A percentile compares a stretch with the other conserved stretches of the same genome.
These are phyloP conservation scores for Clangula hyemalis DNA, from an alignment of 2,797 vertebrate genomes.

Conservation along the genomic window DNA sequence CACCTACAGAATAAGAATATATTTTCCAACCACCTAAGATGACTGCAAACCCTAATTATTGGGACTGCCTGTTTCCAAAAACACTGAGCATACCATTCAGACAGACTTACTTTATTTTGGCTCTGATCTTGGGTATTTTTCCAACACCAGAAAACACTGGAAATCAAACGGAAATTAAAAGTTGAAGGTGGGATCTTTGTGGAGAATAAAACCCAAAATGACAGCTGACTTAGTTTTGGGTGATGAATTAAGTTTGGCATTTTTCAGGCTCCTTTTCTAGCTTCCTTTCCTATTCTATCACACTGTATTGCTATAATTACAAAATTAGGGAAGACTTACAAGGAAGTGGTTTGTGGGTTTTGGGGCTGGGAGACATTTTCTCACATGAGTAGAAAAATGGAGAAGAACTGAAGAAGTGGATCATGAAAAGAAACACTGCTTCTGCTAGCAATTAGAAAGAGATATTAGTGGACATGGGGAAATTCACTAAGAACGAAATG, in stretches of 20 bases:
- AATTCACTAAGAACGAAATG: not conserved
- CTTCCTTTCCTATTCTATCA: not conserved
- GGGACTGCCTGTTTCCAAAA: not conserved
- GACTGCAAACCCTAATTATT: not conserved
- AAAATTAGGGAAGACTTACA: not conserved
- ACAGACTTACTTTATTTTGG: conserved; percentile 23
- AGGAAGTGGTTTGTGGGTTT: not conserved
- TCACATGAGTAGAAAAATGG: not conserved
- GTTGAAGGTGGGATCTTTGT: not conserved
- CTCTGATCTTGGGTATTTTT: not conserved
- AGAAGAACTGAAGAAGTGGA: not conserved
- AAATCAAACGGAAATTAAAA: not conserved
- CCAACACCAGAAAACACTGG: not conserved
- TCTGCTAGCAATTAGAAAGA: not conserved
- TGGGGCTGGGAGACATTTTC: not conserved
- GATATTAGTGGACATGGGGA: not conserved
- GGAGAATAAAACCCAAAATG: not conserved
- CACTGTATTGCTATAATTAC: not conserved
- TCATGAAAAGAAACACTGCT: not conserved
- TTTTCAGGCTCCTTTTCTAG: not conserved
- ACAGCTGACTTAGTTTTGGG: not conserved
- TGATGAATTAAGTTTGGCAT: not conserved
- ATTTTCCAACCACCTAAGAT: not conserved
- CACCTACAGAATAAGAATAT: not conserved
- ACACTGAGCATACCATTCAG: not conserved